Percentiles rank a stretch among this genome's conserved stretches.
These are phyloP conservation scores for Daubentonia madagascariensis DNA, from an alignment of 2,113 vertebrate genomes.

Conservation along the genomic window DNA sequence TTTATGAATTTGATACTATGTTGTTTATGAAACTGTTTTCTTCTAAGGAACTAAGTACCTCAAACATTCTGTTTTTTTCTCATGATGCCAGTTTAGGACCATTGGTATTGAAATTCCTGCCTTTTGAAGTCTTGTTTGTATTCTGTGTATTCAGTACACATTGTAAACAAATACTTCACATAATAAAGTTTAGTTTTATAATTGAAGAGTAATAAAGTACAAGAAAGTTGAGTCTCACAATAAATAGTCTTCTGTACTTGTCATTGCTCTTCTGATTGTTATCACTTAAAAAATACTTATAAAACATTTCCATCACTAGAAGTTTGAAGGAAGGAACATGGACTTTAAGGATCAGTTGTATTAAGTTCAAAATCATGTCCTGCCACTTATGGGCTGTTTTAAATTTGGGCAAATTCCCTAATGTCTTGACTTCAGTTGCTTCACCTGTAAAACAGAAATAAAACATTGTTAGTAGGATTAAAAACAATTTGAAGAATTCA, in stretches of 20 bases:
- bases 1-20: background rate
- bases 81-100: background rate
- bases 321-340: background rate
- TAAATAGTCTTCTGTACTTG: background rate
- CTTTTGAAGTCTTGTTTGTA: slow-evolving; percentile 27
- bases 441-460: slow-evolving; percentile 37
- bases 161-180: background rate
- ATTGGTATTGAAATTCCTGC: background rate
- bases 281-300: background rate
- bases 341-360: background rate
- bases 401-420: slow-evolving; percentile 1
- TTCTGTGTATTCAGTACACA: background rate
- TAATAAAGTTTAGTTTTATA: background rate
- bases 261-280: background rate
- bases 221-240: background rate
- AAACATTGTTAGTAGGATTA: background rate
- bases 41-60: background rate
- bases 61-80: background rate
- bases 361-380: background rate
- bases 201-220: slow-evolving; percentile 2
- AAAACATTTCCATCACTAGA: background rate
- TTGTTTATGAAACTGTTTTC: background rate
- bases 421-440: background rate
- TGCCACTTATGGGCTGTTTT: background rate
- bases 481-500: background rate